These are phyloP conservation scores for Crax fasciolata DNA, from an alignment of 2,797 vertebrate genomes.

Conservation along the genomic window DNA sequence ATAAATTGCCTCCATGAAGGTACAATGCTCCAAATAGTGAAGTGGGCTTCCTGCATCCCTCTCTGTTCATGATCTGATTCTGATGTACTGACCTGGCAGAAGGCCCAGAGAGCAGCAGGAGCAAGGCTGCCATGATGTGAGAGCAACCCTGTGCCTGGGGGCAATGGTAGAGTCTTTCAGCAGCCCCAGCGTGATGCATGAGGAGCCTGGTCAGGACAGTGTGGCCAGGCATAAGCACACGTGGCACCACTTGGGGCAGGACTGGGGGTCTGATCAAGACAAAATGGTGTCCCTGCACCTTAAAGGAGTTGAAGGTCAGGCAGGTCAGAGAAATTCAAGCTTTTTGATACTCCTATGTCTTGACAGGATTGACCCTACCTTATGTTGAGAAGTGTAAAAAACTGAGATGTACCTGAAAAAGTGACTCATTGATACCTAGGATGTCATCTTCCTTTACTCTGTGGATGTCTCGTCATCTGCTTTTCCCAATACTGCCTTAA, in stretches of 20 bases:
- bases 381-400: neutral
- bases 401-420: fast-evolving
- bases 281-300: neutral
- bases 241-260: too few species aligned
- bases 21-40: neutral
- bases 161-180: neutral
- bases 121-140: neutral
- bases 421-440: fast-evolving
- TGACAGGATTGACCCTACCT: neutral
- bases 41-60: neutral
- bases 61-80: neutral
- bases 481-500: neutral
- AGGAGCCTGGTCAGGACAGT: neutral
- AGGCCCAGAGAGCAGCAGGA: neutral
- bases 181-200: neutral
- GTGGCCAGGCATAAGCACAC: neutral
- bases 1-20: neutral
- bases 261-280: neutral
- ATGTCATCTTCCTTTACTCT: neutral
- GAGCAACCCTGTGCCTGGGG: fast-evolving
- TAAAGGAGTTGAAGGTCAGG: neutral
- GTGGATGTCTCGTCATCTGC: neutral
- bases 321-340: neutral
- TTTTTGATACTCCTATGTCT: neutral
- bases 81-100: neutral